A percentile compares a stretch with the other conserved stretches of the same genome.
phyloP scores from a whole-genome alignment of 1,140 invertebrate species.

The Drosophila repleta region DNA sequence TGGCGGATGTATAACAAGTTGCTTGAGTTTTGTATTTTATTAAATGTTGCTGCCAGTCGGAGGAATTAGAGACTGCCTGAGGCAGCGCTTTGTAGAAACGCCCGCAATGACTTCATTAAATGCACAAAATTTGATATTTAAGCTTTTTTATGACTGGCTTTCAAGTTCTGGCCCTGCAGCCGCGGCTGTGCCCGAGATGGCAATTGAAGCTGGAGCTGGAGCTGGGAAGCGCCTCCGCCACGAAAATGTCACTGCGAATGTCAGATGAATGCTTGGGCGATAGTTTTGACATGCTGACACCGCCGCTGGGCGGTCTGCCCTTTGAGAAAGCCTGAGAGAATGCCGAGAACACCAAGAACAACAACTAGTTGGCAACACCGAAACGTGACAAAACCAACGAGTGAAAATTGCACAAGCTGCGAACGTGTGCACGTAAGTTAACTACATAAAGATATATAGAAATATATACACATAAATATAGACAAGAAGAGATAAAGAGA shows the following conservation, averaged over 20 bases:
- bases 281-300: slow-evolving; percentile 10
- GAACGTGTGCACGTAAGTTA: slow-evolving; percentile 52
- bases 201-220: neutral
- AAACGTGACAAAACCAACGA: slow-evolving; percentile 59
- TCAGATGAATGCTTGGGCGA: slow-evolving; percentile 55
- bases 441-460: too few relatives aligned
- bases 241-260: slow-evolving; percentile 74
- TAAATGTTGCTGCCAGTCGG: slow-evolving; percentile 21
- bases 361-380: slow-evolving; percentile 35
- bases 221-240: slow-evolving; percentile 3
- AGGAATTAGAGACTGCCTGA: slow-evolving; percentile 19
- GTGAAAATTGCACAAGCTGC: slow-evolving; percentile 65
- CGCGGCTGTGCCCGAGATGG: slow-evolving; percentile 30
- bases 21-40: slow-evolving; percentile 27
- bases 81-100: slow-evolving; percentile 44
- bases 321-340: slow-evolving; percentile 56
- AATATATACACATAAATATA: slow-evolving; percentile 5
- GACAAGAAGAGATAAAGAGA: neutral
- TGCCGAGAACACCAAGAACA: slow-evolving; percentile 20
- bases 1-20: slow-evolving; percentile 72
- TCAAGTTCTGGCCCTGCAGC: slow-evolving; percentile 47
- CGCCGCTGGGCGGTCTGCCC: slow-evolving; percentile 40
- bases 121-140: slow-evolving; percentile 75
- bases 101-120: slow-evolving; percentile 77
- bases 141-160: slow-evolving; percentile 56